Evolutionary conservation across 2,888 invertebrate genomes (phyloP).

Genomic region (Hetaerina titia): DNA sequence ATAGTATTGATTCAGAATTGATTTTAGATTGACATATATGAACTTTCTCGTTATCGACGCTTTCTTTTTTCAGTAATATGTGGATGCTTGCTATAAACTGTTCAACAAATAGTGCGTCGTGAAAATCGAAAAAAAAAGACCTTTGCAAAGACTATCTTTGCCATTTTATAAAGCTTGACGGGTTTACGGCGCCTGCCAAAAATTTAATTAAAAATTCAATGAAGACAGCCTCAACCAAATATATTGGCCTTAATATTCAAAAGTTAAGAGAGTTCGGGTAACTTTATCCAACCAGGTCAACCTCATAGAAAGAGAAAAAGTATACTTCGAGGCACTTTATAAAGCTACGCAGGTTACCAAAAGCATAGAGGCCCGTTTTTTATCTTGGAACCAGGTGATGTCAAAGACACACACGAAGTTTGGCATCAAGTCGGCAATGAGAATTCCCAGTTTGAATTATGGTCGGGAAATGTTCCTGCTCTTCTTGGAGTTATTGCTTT

Average conservation of each 20-base stretch:
- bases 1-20: neutral
- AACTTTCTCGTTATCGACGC: neutral
- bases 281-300: conserved; percentile 41
- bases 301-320: conserved; percentile 20
- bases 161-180: neutral
- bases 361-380: neutral
- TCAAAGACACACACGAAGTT: neutral
- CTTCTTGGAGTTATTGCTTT: too few relatives aligned
- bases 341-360: conserved; percentile 1
- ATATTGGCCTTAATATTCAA: conserved; percentile 42
- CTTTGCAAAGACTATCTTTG: neutral
- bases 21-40: neutral
- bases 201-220: conserved; percentile 50
- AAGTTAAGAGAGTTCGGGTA: conserved; percentile 13
- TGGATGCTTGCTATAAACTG: neutral
- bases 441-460: too few relatives aligned
- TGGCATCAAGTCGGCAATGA: too few relatives aligned
- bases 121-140: neutral
- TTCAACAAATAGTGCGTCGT: neutral
- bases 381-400: neutral
- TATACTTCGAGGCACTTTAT: neutral
- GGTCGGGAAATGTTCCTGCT: too few relatives aligned
- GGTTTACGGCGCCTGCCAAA: neutral
- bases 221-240: neutral
- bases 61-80: neutral